Base-by-base conservation (phyloP, 2,797 vertebrate species). In the Sebastes elongatus region DNA sequence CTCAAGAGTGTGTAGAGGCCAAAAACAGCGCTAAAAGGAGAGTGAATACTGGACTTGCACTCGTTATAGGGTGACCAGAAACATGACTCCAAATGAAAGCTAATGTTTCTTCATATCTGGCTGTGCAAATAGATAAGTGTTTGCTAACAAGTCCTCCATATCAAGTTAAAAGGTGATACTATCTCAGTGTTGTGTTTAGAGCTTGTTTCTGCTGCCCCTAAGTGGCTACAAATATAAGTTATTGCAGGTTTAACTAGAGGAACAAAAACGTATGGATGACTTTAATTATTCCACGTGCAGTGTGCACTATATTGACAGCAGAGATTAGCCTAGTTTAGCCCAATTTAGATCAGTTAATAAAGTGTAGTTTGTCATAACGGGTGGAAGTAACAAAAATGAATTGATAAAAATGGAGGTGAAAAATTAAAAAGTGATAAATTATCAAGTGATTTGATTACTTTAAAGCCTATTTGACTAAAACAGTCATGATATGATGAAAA, bases 121-220 rank as follows among this genome's bases (percentile, higher is more conserved):
- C 30, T 66, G 22, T 56, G 10, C 10, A 77, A 57, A 56, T 33
- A 60, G 16, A 11, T 25, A 53, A 18, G 11, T 53, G 7, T 38
- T 30, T 42, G 30, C 57, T 62, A 74, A 61, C 61, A 68, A 61
- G 52, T 30, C 61, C 30, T n/a, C 23, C 20, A 20, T 14, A 18
- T 60, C 33, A 64, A 70, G 25, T 65, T 25, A 13, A 69, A 30
- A 27, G 22, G 5, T 69, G 52, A 57, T 23, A 33, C 68, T 57
- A 32, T 38, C 3, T 59, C n/a, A 60, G 32, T 55, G 38, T 69
- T 71, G 52, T 42, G 28, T 55, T 57, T 27, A 28, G 6, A 63
- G 42, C n/a, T 70, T 74, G 32, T 74, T 74, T 79, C 38, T 64
- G 30, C 74, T 81, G 52, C 55, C 52, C 30, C 33, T 53, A 62